Conservation (phyloP, 2,797 vertebrate genomes). For the Schizopygopsis pylzovi region DNA sequence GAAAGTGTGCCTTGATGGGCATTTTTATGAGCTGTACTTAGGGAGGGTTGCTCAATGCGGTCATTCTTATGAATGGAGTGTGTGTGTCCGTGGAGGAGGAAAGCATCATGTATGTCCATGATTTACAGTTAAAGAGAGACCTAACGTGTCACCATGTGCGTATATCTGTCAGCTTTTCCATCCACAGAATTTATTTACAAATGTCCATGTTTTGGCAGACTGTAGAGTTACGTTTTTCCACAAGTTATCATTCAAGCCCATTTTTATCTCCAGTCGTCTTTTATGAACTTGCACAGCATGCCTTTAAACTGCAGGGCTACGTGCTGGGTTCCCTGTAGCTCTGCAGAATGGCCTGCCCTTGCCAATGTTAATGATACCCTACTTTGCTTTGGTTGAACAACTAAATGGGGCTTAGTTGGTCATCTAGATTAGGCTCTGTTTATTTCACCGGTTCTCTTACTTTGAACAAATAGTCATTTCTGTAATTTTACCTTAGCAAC, state of each 20-base stretch:
- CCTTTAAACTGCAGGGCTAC: constrained; percentile 30
- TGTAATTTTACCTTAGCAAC: background rate
- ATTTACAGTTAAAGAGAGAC: constrained; percentile 38
- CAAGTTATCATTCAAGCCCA: constrained; percentile 34
- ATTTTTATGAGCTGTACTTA: constrained; percentile 43
- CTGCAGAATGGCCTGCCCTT: constrained; percentile 4
- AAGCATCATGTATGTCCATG: constrained; percentile 37
- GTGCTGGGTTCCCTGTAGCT: constrained; percentile 37
- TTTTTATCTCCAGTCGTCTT: constrained; percentile 22
- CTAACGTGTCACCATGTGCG: constrained; percentile 27
- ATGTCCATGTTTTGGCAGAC: constrained; percentile 32
- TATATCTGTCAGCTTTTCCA: constrained; percentile 46
- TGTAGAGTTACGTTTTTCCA: constrained; percentile 36
- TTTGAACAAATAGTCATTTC: background rate
- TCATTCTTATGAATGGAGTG: constrained; percentile 50
- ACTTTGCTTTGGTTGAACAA: constrained; percentile 27
- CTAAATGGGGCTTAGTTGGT: constrained; percentile 28
- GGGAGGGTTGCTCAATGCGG: constrained; percentile 34
- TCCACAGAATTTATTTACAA: constrained; percentile 30
- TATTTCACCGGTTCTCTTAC: constrained; percentile 22
- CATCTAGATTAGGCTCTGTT: constrained; percentile 19
- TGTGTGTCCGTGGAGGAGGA: constrained; percentile 48
- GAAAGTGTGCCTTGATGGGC: constrained; percentile 32
- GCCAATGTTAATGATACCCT: constrained; percentile 20
- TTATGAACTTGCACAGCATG: constrained; percentile 22